Conservation (phyloP, 2,888 invertebrate species). For the Xestia rhomboidea region DNA sequence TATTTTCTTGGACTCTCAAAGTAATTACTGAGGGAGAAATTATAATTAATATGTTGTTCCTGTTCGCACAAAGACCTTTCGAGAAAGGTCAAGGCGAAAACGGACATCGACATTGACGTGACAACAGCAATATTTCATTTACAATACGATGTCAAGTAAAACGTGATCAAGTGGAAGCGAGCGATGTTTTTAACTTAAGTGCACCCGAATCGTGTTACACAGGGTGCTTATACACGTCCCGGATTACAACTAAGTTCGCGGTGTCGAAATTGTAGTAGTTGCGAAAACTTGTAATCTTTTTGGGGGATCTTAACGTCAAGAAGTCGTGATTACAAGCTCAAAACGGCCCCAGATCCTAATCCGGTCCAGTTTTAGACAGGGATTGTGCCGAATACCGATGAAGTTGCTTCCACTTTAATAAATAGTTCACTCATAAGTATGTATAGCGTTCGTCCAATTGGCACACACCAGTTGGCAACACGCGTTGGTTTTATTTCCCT, state of each 20-base stretch:
- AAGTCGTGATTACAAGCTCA: conserved; percentile 44
- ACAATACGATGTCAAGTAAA: conserved; percentile 80
- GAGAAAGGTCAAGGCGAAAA: conserved; percentile 79
- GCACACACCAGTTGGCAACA: conserved; percentile 77
- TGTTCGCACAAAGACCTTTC: conserved; percentile 60
- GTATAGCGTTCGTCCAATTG: conserved; percentile 64
- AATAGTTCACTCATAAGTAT: conserved; percentile 24
- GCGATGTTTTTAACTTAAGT: conserved; percentile 62
- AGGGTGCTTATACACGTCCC: conserved; percentile 47
- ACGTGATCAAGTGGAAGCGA: conserved; percentile 81
- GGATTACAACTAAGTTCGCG: conserved; percentile 37
- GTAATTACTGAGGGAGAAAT: conserved; percentile 38
- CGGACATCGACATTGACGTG: conserved; percentile 78
- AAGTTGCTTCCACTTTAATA: conserved; percentile 26
- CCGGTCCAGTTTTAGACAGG: conserved; percentile 17
- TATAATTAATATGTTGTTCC: conserved; percentile 59
- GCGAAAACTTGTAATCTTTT: conserved; percentile 47
- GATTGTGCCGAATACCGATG: conserved; percentile 28
- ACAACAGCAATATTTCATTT: conserved; percentile 67
- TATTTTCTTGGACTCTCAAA: conserved; percentile 22
- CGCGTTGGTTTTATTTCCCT: conserved; percentile 69
- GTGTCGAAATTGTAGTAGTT: conserved; percentile 47
- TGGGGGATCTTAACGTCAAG: conserved; percentile 41
- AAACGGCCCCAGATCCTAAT: conserved; percentile 37
- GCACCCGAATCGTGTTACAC: conserved; percentile 58